Evolutionary conservation across 1,140 invertebrate genomes (phyloP).

Genomic region (Drosophila pseudoobscura): DNA sequence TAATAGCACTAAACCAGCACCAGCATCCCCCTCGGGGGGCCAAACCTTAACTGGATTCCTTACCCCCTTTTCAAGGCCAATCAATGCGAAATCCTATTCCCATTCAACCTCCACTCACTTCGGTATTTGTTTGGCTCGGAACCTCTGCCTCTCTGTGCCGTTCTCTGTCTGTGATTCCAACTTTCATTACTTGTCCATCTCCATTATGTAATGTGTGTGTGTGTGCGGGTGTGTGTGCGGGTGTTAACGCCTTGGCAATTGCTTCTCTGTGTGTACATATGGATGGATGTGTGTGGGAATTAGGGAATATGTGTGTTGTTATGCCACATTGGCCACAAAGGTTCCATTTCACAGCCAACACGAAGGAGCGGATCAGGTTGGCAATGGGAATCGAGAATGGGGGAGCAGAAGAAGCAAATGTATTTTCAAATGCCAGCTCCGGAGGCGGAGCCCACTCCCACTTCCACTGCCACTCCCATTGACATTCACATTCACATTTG

Average conservation of each 20-base stretch:
- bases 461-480: no score
- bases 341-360: constrained; percentile 14
- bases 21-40: no score
- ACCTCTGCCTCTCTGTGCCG: not conserved
- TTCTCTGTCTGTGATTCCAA: constrained; percentile 35
- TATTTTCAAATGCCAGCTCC: constrained; percentile 50
- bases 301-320: constrained; percentile 11
- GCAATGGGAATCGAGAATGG: not conserved
- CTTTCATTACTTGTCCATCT: constrained; percentile 62
- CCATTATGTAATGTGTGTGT: constrained; percentile 45
- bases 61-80: constrained; percentile 48
- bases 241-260: constrained; percentile 36
- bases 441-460: not conserved
- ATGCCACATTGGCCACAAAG: constrained; percentile 42
- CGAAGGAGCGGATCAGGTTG: not conserved
- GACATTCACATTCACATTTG: constrained; percentile 23
- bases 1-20: not conserved
- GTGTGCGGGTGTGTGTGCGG: constrained; percentile 18
- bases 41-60: not conserved
- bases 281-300: constrained; percentile 12
- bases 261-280: not conserved
- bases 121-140: constrained; percentile 30
- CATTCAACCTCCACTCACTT: constrained; percentile 16
- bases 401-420: constrained; percentile 16
- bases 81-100: constrained; percentile 44